phyloP scores from a whole-genome alignment of 1,140 invertebrate species.

The Drosophila sechellia region DNA sequence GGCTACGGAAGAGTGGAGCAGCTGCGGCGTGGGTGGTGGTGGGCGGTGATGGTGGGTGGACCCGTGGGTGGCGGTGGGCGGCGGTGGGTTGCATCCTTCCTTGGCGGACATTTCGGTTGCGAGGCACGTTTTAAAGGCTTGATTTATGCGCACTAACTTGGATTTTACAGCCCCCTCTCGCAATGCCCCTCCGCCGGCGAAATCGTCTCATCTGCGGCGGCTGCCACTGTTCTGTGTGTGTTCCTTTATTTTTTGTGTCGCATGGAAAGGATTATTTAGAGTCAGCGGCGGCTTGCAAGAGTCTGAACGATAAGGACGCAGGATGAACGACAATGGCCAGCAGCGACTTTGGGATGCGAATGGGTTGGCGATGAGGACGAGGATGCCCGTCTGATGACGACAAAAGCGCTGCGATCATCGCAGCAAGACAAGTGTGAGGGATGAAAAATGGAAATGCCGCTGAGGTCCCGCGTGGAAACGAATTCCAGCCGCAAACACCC shows the following conservation, averaged over 20 bases:
- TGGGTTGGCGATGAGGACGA: slow-evolving; percentile 6
- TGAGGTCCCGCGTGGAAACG: not conserved
- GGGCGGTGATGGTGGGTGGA: slow-evolving; percentile 1
- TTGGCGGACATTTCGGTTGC: slow-evolving; percentile 82
- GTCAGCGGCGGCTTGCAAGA: slow-evolving; percentile 79
- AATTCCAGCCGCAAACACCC: not conserved
- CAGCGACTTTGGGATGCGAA: slow-evolving; percentile 20
- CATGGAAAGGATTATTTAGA: slow-evolving; percentile 80
- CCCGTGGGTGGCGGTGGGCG: slow-evolving; percentile 8
- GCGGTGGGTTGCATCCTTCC: slow-evolving; percentile 48
- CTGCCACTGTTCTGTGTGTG: slow-evolving; percentile 45
- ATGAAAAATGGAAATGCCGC: slow-evolving; percentile 6
- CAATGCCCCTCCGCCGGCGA: slow-evolving; percentile 12
- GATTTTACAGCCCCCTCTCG: slow-evolving; percentile 56
- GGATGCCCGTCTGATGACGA: slow-evolving; percentile 41
- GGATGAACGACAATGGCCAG: slow-evolving; percentile 68
- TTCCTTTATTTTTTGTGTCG: slow-evolving; percentile 55
- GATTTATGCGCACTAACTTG: slow-evolving; percentile 81
- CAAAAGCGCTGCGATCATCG: slow-evolving; percentile 57
- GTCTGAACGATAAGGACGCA: slow-evolving; percentile 78
- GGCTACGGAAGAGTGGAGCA: slow-evolving; percentile 38
- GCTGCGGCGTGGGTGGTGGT: slow-evolving; percentile 17
- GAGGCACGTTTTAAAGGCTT: slow-evolving; percentile 84
- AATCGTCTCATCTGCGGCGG: slow-evolving; percentile 51
- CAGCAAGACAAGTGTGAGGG: slow-evolving; percentile 4